Conservation (phyloP, 2,113 vertebrate species). For the Picathartes gymnocephalus region DNA sequence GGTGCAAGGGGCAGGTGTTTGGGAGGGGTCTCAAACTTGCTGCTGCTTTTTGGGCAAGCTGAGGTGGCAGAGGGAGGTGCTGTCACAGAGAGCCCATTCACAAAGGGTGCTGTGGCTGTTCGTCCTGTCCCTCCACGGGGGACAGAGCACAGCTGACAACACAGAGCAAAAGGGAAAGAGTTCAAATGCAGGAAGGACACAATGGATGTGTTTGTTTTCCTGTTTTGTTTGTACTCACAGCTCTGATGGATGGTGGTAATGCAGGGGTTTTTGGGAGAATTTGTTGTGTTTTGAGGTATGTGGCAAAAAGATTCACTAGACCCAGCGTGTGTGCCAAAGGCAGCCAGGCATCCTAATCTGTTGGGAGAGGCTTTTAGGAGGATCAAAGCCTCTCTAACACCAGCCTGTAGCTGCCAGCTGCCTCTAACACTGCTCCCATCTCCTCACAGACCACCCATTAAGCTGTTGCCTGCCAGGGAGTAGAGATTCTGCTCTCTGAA, state of each 20-base stretch:
- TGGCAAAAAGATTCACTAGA: background rate
- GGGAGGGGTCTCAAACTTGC: background rate
- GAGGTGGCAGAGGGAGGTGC: background rate
- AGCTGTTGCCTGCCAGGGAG: background rate
- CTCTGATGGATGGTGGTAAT: background rate
- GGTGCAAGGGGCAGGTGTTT: background rate
- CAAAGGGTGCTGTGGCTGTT: background rate
- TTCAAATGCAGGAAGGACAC: background rate
- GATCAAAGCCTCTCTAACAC: background rate
- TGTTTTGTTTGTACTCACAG: background rate
- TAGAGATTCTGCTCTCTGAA: background rate
- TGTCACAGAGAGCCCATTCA: accelerated
- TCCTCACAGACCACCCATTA: constrained; percentile 47
- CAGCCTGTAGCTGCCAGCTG: background rate
- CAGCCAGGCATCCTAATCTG: accelerated
- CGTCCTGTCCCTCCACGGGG: background rate
- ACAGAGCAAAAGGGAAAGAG: constrained; percentile 3
- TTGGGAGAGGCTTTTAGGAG: background rate
- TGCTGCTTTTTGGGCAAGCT: background rate
- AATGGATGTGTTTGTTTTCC: background rate
- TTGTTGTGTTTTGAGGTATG: background rate
- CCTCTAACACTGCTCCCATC: background rate
- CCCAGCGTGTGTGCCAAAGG: background rate
- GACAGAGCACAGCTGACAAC: constrained; percentile 35
- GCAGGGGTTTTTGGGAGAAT: background rate